phyloP scores from a whole-genome alignment of 2,113 vertebrate species.

The Cichladusa arquata region DNA sequence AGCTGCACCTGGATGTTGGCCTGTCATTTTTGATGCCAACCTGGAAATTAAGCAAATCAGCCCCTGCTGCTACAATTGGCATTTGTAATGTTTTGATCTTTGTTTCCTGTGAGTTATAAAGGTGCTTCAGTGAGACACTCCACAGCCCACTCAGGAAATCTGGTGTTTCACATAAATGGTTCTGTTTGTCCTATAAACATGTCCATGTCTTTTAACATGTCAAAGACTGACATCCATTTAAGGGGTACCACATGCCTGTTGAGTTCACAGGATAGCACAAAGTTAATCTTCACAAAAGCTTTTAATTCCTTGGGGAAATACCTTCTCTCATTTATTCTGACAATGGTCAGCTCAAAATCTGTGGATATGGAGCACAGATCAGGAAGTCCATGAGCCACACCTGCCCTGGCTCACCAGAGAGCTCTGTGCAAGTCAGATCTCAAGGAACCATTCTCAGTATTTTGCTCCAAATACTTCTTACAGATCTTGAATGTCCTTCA shows the following conservation, averaged over 20 bases:
- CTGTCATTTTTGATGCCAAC: not conserved
- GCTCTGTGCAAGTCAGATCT: not conserved
- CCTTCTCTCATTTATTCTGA: not conserved
- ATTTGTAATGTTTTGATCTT: not conserved
- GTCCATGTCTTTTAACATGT: fast-evolving
- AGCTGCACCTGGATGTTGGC: not conserved
- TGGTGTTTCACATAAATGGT: not conserved
- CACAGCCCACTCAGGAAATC: not conserved
- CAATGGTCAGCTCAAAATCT: not conserved
- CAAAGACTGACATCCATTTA: not conserved
- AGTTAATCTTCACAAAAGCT: not conserved
- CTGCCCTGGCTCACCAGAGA: not conserved
- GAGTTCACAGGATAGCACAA: not conserved
- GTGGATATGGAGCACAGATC: not conserved
- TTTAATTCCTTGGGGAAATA: not conserved
- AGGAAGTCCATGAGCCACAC: not conserved
- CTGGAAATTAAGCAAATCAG: not conserved
- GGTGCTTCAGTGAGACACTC: not conserved
- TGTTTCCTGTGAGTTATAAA: not conserved
- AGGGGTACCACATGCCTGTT: not conserved
- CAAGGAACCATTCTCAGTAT: not conserved
- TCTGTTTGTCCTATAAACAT: not conserved
- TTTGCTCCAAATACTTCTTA: not conserved
- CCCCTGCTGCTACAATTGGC: fast-evolving
- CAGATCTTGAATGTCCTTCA: not conserved